Evolutionary conservation across 2,888 invertebrate species (phyloP), one percentile per base, ranked within the genome.

Genomic region (Poecilus cupreus): DNA sequence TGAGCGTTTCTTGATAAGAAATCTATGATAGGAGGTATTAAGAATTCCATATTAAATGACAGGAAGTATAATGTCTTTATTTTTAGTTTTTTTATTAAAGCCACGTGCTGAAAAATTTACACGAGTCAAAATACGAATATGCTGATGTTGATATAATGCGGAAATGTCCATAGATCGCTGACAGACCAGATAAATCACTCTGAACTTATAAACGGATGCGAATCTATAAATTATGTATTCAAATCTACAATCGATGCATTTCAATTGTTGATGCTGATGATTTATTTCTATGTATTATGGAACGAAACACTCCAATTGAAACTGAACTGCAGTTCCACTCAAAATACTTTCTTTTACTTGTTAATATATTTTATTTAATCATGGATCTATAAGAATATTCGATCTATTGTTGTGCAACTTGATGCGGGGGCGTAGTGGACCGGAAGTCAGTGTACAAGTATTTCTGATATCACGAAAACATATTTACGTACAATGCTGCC

Each of bases 161-260:
- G 72, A 72, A 72, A 43, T 46, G 24, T 6, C 39, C 10, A 57
- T 70, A 43, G 70, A 70, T 70, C 43, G 20, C 39, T 43, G 70
- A 70, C 72, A 72, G n/a, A 72, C 46, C n/a, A 72, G 46, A 72
- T 72, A 72, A 72, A 72, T 72, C 72, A 72, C 46, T 24, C 20
- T 24, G 18, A 22, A 0, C 24, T 60, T 8, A 26, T 3, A 60
- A 60, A 18, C 60, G 60, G 60, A 60, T 60, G 24, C 10, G 22
- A 24, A 72, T 24, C 49, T 49, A 72, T 72, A 24, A 72, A 72
- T 72, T 72, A 72, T 72, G 43, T 72, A 72, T 43, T 72, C 46
- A 72, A 72, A 46, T 46, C 46, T n/a, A 13, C 10, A 6, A n/a
- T 43, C 72, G n/a, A 8, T 46, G 72, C 72, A 72, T 72, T 72